These are phyloP conservation scores for Drosophila lacteicornis DNA, from an alignment of 1,140 invertebrate genomes.

Conservation along the genomic window DNA sequence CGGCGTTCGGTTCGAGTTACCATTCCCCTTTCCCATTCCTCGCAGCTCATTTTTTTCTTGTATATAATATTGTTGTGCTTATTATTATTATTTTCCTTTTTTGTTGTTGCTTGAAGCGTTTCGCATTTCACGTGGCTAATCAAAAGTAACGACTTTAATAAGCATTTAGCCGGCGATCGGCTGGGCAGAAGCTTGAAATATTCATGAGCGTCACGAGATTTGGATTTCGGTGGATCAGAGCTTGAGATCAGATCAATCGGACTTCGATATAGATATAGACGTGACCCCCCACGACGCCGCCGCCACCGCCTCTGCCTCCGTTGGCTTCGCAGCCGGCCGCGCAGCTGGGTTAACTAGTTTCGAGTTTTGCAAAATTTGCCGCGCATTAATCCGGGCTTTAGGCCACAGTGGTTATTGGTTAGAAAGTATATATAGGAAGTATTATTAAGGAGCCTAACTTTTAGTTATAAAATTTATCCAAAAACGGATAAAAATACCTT, in stretches of 20 bases:
- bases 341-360: constrained; percentile 54
- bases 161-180: constrained; percentile 27
- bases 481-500: too few relatives aligned
- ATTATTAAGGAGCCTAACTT: too few relatives aligned
- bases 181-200: constrained; percentile 9
- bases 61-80: constrained; percentile 16
- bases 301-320: neutral
- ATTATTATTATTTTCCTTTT: neutral
- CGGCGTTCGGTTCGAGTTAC: constrained; percentile 37
- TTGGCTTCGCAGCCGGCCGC: constrained; percentile 4
- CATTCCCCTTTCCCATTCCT: neutral
- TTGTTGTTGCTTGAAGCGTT: constrained; percentile 2
- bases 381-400: constrained; percentile 41
- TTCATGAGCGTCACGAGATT: constrained; percentile 52
- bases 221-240: neutral
- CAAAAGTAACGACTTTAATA: constrained; percentile 19
- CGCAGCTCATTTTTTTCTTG: neutral
- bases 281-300: constrained; percentile 8
- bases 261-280: constrained; percentile 3
- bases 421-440: neutral
- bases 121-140: constrained; percentile 51
- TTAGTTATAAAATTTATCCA: too few relatives aligned
- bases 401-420: constrained; percentile 24
- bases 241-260: neutral
- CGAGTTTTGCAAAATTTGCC: constrained; percentile 47